A percentile compares a stretch with the other conserved stretches of the same genome.
Conservation (phyloP, 2,888 invertebrate genomes). For the Ganaspis brasiliensis region DNA sequence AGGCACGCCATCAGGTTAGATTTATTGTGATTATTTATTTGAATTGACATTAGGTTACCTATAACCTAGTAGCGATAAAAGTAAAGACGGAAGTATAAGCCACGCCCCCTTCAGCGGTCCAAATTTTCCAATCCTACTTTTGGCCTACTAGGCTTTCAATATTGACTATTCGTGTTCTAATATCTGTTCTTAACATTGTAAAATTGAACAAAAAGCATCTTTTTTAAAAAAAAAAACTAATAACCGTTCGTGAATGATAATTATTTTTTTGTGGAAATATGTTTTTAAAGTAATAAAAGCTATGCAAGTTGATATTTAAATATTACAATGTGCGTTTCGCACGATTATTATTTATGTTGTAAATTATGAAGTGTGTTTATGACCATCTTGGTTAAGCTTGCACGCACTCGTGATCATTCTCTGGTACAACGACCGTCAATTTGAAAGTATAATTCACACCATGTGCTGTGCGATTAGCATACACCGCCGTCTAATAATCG, state of each 20-base stretch:
- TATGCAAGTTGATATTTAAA: not conserved
- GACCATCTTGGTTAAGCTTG: not conserved
- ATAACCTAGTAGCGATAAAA: not conserved
- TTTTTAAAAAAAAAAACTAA: no score
- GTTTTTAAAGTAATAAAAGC: not conserved
- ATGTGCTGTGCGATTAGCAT: constrained; percentile 64
- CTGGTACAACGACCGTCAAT: constrained; percentile 52
- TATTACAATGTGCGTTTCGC: constrained; percentile 11
- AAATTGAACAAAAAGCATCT: no score
- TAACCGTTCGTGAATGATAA: no score
- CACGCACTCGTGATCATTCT: constrained; percentile 43
- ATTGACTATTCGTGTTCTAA: no score
- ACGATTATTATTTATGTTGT: constrained; percentile 14
- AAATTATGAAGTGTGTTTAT: constrained; percentile 34
- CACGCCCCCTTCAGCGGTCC: no score
- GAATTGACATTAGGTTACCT: no score
- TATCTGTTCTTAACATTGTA: no score
- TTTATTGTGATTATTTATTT: not conserved
- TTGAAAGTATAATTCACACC: constrained; percentile 48
- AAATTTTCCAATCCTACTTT: no score
- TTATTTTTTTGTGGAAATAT: not conserved
- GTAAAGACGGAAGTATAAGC: no score
- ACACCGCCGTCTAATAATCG: constrained; percentile 74
- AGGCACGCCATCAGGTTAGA: no score
- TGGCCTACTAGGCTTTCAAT: no score